Base-by-base conservation (phyloP, 2,113 vertebrate species). In the Sigmodon hispidus region DNA sequence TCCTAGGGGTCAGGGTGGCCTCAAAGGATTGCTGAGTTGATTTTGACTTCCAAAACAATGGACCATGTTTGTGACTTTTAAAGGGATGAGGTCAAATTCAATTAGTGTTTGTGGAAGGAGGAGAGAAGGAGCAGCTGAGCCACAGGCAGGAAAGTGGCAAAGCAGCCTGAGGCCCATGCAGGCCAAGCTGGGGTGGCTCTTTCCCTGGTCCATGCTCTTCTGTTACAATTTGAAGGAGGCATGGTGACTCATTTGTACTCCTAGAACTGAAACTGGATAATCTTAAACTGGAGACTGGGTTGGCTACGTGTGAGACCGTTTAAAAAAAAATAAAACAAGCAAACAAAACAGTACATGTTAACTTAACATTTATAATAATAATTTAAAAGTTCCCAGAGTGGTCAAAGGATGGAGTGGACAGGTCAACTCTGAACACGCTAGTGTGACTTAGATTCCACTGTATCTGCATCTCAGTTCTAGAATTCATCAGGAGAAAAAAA, bases 21-120 rank as follows among this genome's bases (percentile, higher is more conserved):
- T 76, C 67, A 16, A n/a, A 72, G 67, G 84, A 80, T 90, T 61
- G 43, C 45, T 80, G 31, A 65, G 52, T 3, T 16, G 40, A 88
- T 43, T 34, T 45, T 55, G 75, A 70, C n/a, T 91, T 26, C 55
- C n/a, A n/a, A 93, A 93, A 85, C 77, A 85, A 67, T 19, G 45
- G 59, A 29, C 59, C 4, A n/a, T 73, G 45, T 65, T 43, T 75
- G 36, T 48, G 55, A 48, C 57, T 75, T 93, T 89, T 61, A 77
- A 50, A 61, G 86, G 50, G 89, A 36, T 63, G 63, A 94, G 29
- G n/a, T 69, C 52, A 88, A 52, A 63, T 24, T 45, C 26, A 16
- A 24, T 17, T 81, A 67, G 65, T 67, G 22, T 10, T 5, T 34
- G 73, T 17, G 2, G 65, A 73, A 17, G n/a, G 40, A 57, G 1